phyloP scores from a whole-genome alignment of 2,797 vertebrate genomes.

The Acomys russatus region DNA sequence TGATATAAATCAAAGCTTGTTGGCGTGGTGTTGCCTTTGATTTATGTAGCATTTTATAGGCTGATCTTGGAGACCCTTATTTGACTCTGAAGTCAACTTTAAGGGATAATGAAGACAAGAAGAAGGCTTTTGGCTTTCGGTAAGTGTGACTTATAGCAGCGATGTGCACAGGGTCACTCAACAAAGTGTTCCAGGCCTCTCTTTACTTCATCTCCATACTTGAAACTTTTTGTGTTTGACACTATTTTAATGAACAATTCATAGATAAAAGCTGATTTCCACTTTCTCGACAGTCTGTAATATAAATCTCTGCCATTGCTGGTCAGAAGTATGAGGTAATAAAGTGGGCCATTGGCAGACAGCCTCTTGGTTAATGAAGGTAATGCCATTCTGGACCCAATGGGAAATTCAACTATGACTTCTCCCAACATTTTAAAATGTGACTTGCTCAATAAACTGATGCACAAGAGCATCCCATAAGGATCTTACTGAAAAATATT shows the following conservation, averaged over 20 bases:
- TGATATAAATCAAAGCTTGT: constrained; percentile 34
- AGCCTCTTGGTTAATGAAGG: constrained; percentile 55
- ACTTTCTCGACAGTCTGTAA: constrained; percentile 29
- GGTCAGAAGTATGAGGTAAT: constrained; percentile 41
- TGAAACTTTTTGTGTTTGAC: constrained; percentile 43
- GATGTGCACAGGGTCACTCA: background rate
- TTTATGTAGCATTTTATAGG: constrained; percentile 37
- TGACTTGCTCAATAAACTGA: constrained; percentile 22
- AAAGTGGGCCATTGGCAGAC: constrained; percentile 16
- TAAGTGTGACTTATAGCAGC: background rate
- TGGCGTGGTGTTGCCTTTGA: constrained; percentile 27
- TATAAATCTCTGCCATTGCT: constrained; percentile 19
- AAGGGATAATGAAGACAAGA: background rate
- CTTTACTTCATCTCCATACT: constrained; percentile 50
- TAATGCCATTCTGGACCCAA: constrained; percentile 35
- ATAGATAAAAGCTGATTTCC: constrained; percentile 48
- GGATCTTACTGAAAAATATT: constrained; percentile 42
- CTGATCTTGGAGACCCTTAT: constrained; percentile 30
- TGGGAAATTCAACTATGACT: constrained; percentile 46
- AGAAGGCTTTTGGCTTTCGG: background rate
- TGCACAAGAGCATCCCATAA: constrained; percentile 50
- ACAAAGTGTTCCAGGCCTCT: constrained; percentile 5
- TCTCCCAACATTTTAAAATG: constrained; percentile 25
- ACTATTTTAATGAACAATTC: constrained; percentile 57
- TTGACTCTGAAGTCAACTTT: constrained; percentile 60